A percentile compares a stretch with the other conserved stretches of the same genome.
Evolutionary conservation across 2,113 vertebrate species (phyloP).

Genomic region (Catharus minimus): DNA sequence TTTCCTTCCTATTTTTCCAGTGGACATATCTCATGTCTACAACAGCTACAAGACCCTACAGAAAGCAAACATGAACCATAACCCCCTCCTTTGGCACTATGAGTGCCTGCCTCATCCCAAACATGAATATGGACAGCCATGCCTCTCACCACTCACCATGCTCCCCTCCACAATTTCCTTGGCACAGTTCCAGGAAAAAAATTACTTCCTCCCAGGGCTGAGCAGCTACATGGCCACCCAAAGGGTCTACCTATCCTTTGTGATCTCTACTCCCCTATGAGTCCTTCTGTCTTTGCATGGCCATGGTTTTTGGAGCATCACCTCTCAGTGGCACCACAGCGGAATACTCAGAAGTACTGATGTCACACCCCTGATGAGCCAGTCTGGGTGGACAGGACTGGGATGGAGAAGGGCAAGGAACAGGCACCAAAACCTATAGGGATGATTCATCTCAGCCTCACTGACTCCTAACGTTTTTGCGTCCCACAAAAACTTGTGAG

Average conservation of each 20-base stretch:
- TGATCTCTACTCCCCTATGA: not conserved
- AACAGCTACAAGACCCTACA: not conserved
- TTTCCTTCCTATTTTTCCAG: not conserved
- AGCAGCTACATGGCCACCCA: not conserved
- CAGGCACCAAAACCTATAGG: not conserved
- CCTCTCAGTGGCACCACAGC: not conserved
- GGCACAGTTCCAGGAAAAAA: not conserved
- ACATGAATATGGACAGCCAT: not conserved
- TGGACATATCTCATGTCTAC: not conserved
- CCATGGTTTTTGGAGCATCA: not conserved
- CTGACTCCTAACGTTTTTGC: not conserved
- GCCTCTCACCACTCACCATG: not conserved
- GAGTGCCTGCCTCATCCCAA: not conserved
- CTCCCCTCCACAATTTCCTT: not conserved
- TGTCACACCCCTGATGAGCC: not conserved
- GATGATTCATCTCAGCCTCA: not conserved
- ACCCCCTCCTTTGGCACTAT: accelerated
- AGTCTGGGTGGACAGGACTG: not conserved
- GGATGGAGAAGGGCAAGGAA: not conserved
- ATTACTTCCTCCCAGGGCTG: not conserved
- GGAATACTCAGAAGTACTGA: not conserved
- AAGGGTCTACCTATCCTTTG: not conserved
- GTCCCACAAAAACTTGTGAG: not conserved
- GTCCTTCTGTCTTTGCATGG: accelerated
- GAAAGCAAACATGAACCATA: not conserved